Base-by-base conservation (phyloP, 2,888 invertebrate species). In the Aporophyla lueneburgensis region DNA sequence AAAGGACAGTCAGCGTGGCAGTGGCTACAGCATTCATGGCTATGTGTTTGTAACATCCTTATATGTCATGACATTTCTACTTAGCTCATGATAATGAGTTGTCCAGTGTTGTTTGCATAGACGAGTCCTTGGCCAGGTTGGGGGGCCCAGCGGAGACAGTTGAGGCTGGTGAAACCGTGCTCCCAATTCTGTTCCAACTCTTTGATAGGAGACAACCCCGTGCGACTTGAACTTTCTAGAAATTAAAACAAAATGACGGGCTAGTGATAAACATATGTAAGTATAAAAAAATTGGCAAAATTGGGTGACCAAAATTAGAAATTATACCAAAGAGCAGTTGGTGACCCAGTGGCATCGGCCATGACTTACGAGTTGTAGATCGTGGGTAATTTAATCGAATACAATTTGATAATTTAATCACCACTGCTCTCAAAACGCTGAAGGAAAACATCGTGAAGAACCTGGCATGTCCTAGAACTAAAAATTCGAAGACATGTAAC, bases 91-190 rank as follows among this genome's bases (percentile, higher is more conserved):
- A 98, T 97, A 90, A 97, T 97, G 83, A 99, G 97, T 90, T 98
- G 98, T 71, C 99, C 99, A 27, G 98, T 98, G 92, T 98, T 99
- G 86, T 98, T 99, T 40, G 98, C 98, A 93, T 98, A 99, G 69
- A 98, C 98, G 75, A 99, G 97, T 3, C 99, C 99, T 91, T 98
- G 98, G 0, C 99, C 99, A 0, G 98, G 97, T 66, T 97, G 97
- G 0, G 98, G 98, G 73, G 98, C 97, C 98, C 98, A 99, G 73
- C 98, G 97, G 71, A 98, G 98, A 89, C 98, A 98, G 96, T 99
- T 99, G 65, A 98, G 97, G 92, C 98, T 98, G 74, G 98, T 97
- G 89, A 97, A 97, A 67, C 97, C 97, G 63, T 97, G 97, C 84
- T 97, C 97, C 94, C 97, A 97, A 85, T 96, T 97, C 88, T 98